A percentile compares a stretch with the other conserved stretches of the same genome.
These are phyloP conservation scores for Nomada fabriciana DNA, from an alignment of 2,888 invertebrate genomes.

Conservation along the genomic window DNA sequence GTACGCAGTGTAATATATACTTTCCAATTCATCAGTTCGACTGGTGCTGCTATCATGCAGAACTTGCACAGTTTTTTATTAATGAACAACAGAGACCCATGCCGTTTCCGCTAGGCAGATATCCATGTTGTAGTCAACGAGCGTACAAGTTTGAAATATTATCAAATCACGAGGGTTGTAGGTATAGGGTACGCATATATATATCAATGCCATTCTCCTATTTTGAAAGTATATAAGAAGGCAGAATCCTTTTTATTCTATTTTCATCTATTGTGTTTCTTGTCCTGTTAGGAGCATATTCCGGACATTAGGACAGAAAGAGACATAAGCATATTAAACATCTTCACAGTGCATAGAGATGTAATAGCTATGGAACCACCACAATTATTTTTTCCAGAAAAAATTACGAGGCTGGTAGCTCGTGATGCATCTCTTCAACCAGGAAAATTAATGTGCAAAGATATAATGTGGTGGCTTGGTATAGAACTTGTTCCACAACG, in stretches of 20 bases:
- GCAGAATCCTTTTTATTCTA: neutral
- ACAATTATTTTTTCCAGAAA: constrained; percentile 89
- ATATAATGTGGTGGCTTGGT: constrained; percentile 91
- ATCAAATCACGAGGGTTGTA: constrained; percentile 86
- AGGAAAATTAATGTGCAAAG: constrained; percentile 88
- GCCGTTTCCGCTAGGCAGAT: constrained; percentile 90
- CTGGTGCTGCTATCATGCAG: constrained; percentile 94
- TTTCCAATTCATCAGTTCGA: constrained; percentile 92
- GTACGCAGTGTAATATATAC: constrained; percentile 91
- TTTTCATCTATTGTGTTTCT: neutral
- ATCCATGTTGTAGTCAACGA: constrained; percentile 95
- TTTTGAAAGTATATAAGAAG: neutral
- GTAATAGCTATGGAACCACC: constrained; percentile 88
- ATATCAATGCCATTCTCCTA: neutral
- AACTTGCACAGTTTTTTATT: constrained; percentile 90
- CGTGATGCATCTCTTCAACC: constrained; percentile 84
- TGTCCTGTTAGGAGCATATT: constrained; percentile 87
- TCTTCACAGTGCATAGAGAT: constrained; percentile 87
- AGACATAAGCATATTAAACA: constrained; percentile 88
- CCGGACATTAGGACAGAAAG: constrained; percentile 88
- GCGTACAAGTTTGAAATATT: constrained; percentile 92
- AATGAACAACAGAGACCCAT: constrained; percentile 88
- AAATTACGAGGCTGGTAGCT: constrained; percentile 88
- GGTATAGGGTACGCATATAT: constrained; percentile 76
- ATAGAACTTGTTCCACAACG: constrained; percentile 88